Evolutionary conservation across 2,113 vertebrate genomes (phyloP).

Genomic region (Alouatta palliata): DNA sequence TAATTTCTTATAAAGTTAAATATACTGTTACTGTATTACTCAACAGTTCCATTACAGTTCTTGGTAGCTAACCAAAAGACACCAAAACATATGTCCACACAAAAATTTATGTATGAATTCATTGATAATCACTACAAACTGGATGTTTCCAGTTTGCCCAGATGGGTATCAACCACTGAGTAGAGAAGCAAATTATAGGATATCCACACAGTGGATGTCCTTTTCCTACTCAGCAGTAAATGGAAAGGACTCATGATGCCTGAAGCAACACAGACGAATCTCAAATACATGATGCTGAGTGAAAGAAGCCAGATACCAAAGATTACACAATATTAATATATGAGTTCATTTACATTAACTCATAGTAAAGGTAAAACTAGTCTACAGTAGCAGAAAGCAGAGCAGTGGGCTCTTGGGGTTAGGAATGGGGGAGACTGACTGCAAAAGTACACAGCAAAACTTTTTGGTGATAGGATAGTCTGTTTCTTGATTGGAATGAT

Average conservation of each 20-base stretch:
- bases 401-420: not conserved
- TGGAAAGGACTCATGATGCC: not conserved
- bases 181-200: not conserved
- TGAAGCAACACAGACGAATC: not conserved
- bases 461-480: not conserved
- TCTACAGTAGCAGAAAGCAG: not conserved
- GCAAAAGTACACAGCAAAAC: not conserved
- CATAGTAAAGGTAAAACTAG: not conserved
- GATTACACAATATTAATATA: not conserved
- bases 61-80: slow-evolving; percentile 16
- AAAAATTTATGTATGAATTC: not conserved
- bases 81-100: not conserved
- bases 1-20: not conserved
- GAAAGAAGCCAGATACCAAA: not conserved
- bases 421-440: not conserved
- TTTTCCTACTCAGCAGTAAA: not conserved
- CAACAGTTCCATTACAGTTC: not conserved
- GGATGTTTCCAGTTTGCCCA: not conserved
- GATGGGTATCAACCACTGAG: not conserved
- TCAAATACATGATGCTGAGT: not conserved
- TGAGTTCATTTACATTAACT: not conserved
- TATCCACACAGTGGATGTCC: not conserved
- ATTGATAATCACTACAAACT: not conserved
- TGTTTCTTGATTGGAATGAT: not conserved
- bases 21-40: not conserved